These are phyloP conservation scores for Rhinophrynus dorsalis DNA, from an alignment of 2,797 vertebrate species.

Conservation along the genomic window DNA sequence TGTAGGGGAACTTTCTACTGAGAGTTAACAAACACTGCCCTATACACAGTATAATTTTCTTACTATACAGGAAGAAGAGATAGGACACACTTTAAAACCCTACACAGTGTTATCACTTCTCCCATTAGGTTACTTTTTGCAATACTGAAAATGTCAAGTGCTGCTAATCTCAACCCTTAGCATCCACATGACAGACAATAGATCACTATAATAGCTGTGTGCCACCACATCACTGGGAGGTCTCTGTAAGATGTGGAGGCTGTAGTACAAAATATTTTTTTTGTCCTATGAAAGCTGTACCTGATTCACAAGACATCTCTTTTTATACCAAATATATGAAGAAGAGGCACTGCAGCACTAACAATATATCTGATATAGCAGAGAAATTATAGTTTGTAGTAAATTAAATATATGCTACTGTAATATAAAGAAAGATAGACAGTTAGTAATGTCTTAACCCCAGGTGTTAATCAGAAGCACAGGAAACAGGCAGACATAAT, in stretches of 20 bases:
- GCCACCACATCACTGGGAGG: background rate
- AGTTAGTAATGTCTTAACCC: no score
- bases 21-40: no score
- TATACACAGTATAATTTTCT: no score
- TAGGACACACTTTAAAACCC: constrained; percentile 8
- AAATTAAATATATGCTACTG: no score
- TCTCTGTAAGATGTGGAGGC: background rate
- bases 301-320: background rate
- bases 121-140: constrained; percentile 17
- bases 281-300: background rate
- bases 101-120: constrained; percentile 16
- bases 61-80: no score
- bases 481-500: no score
- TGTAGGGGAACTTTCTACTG: no score
- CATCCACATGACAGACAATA: constrained; percentile 22
- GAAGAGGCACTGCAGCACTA: background rate
- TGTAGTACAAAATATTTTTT: background rate
- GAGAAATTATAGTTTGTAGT: no score
- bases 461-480: no score
- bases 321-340: background rate
- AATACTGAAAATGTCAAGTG: constrained; percentile 19
- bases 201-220: constrained; percentile 35
- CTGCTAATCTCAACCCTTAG: constrained; percentile 28
- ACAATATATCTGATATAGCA: no score
- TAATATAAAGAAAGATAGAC: no score